These are phyloP conservation scores for Lacerta agilis DNA, from an alignment of 2,797 vertebrate genomes.

Conservation along the genomic window DNA sequence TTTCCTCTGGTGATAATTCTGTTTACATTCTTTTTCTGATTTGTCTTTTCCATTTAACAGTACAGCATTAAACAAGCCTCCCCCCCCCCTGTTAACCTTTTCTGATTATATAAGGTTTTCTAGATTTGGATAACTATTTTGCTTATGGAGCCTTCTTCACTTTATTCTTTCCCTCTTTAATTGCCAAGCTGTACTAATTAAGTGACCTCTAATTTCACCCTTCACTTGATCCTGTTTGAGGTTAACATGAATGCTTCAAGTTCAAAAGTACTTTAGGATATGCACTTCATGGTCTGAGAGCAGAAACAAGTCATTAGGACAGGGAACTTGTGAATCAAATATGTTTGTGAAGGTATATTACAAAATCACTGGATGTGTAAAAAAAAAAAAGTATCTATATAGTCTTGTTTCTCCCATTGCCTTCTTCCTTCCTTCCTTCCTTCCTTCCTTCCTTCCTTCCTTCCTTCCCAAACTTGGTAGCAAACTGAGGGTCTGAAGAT, in stretches of 20 bases:
- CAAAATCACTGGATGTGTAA: background rate
- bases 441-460: no score
- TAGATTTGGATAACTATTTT: background rate
- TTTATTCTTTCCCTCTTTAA: background rate
- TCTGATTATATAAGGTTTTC: background rate
- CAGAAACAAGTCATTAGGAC: background rate
- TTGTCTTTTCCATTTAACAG: conserved; percentile 5
- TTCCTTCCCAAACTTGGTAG: background rate
- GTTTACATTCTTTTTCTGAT: conserved; percentile 18
- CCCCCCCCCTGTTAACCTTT: background rate
- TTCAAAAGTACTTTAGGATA: background rate
- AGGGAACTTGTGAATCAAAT: background rate
- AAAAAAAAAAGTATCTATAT: no score
- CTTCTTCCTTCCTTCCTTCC: no score
- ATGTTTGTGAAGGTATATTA: conserved; percentile 1
- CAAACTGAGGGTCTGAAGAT: background rate
- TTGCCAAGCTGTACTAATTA: conserved; percentile 21
- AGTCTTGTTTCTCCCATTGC: background rate
- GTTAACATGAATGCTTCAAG: background rate
- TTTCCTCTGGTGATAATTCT: conserved; percentile 1
- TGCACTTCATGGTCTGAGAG: background rate
- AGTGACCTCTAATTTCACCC: background rate
- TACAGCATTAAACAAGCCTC: background rate
- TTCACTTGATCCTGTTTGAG: background rate
- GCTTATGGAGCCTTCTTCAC: background rate